phyloP scores from a whole-genome alignment of 2,113 vertebrate genomes.

The Cyphomyrus plagiostoma region DNA sequence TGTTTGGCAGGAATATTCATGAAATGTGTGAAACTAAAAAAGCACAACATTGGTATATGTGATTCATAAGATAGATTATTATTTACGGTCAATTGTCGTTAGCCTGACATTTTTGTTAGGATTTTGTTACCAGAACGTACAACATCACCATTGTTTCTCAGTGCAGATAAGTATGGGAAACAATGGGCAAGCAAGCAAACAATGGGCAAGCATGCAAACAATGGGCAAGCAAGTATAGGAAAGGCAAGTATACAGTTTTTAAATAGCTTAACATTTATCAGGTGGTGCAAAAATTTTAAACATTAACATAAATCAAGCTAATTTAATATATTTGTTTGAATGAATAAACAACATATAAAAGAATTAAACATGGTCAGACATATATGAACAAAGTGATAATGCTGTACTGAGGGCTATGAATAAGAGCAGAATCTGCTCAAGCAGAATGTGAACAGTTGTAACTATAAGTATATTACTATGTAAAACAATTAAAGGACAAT shows the following conservation, averaged over 20 bases:
- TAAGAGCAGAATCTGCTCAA: neutral
- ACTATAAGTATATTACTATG: neutral
- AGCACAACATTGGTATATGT: neutral
- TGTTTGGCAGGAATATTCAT: neutral
- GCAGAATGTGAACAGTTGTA: neutral
- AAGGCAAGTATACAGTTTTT: neutral
- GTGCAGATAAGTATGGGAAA: neutral
- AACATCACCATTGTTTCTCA: neutral
- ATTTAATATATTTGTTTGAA: neutral
- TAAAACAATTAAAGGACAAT: neutral
- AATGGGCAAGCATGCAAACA: too few species aligned
- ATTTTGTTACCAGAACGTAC: neutral
- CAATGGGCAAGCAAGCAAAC: neutral
- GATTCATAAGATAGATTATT: neutral
- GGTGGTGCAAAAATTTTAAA: neutral
- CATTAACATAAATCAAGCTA: neutral
- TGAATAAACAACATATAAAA: neutral
- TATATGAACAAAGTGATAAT: neutral
- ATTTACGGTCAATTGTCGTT: neutral
- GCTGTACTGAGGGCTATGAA: neutral
- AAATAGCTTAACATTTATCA: neutral
- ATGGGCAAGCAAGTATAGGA: neutral
- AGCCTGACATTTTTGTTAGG: neutral
- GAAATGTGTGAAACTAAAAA: neutral
- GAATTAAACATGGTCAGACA: neutral